Evolutionary conservation across 2,797 vertebrate species (phyloP), one percentile per base, ranked within the genome.

Genomic region (Leuciscus waleckii): DNA sequence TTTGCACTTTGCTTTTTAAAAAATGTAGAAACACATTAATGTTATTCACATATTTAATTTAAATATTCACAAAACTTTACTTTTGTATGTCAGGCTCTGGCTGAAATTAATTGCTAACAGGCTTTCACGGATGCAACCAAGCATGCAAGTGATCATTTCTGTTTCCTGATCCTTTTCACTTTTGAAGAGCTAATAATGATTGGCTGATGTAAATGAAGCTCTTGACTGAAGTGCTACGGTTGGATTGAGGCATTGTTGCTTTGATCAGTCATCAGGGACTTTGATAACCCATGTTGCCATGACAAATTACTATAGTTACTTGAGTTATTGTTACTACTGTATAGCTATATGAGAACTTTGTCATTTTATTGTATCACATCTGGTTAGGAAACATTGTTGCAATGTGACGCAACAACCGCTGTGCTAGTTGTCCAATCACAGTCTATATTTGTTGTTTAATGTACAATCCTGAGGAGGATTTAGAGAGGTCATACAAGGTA

Each of bases 101-200:
- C 82, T 51, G 85, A 68, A 84, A 61, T 80, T 23, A 49, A 54
- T 71, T 75, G 79, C 74, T 71, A 85, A 85, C 63, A 80, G 85
- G 26, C 84, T 73, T 54, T 75, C 39, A 51, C 56, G 2, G 7
- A 68, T 29, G 81, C 80, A 56, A 29, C 74, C 76, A 63, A 77
- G 39, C 61, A 21, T 80, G 75, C 81, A 73, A 81, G 65, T 26
- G 21, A 41, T 51, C 35, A 16, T 81, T 81, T 87, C 63, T 70
- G 75, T 81, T 80, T 63, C 54, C 81, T 83, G 77, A 39, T 54
- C 49, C 76, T 77, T 61, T 81, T 86, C 71, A 68, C 83, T 89
- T 83, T 65, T 67, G 54, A 35, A 75, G 70, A 58, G n/a, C 58
- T 32, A 68, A 21, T 21, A 81, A 79, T 46, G 58, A 54, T 69